Percentiles rank a stretch among this genome's conserved stretches.
Evolutionary conservation across 2,797 vertebrate species (phyloP).

Genomic region (Pangasius krempfi): DNA sequence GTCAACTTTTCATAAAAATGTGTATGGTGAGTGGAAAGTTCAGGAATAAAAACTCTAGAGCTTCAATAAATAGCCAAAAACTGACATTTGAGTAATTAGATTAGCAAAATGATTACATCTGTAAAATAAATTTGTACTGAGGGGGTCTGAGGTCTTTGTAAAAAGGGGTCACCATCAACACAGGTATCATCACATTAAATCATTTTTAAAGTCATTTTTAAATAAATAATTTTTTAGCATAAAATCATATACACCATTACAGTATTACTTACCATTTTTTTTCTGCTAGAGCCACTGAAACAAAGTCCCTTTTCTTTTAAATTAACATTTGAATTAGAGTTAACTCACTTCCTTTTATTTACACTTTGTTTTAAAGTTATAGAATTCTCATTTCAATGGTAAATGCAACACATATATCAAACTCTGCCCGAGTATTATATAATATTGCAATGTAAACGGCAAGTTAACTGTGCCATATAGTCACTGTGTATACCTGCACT

Average conservation of each 20-base stretch:
- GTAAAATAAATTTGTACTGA: neutral
- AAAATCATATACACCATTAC: neutral
- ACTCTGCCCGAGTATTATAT: neutral
- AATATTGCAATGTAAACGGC: neutral
- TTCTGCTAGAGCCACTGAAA: neutral
- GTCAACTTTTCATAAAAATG: neutral
- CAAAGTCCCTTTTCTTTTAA: no score
- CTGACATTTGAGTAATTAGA: conserved; percentile 8
- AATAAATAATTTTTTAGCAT: no score
- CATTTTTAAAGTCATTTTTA: no score
- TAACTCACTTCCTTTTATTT: neutral
- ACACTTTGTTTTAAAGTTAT: neutral
- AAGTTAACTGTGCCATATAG: neutral
- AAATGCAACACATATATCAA: neutral
- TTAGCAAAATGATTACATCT: neutral
- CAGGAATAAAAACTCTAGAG: neutral
- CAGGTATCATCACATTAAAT: neutral
- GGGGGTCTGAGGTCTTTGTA: neutral
- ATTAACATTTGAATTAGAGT: neutral
- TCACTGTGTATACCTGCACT: neutral
- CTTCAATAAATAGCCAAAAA: neutral
- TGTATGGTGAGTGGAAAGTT: neutral
- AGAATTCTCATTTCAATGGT: neutral
- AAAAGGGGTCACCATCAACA: neutral
- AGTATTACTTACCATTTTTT: neutral